Base-by-base conservation (phyloP, 2,797 vertebrate genomes). In the Spheniscus humboldti region DNA sequence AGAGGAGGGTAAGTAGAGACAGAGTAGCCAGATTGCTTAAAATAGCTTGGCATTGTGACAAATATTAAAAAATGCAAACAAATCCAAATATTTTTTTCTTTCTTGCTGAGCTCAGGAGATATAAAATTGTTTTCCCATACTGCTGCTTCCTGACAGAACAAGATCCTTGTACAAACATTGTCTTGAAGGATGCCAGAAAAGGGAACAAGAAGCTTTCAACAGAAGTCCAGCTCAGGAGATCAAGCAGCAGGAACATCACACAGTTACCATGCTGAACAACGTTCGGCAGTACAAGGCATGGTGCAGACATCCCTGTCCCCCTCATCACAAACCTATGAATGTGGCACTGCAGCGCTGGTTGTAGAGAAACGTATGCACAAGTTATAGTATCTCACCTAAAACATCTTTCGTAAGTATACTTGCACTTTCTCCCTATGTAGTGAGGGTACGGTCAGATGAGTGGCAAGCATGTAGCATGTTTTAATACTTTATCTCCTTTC, bases 31-130 rank as follows among this genome's bases (percentile, higher is more conserved):
- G 76, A 95, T 92, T 77, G 62, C 80, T 91, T 92, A 76, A 96
- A 97, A 94, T 88, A 94, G 35, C 79, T 91, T 95, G 95, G 87
- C 94, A 79, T 37, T 74, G 20, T 91, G 94, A 95, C 94, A 95
- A 95, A 92, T 67, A 88, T 50, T 74, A 43, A 47, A 90, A 94
- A 94, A 92, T 78, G 48, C 87, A 82, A 96, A 95, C 56, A 95
- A 95, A 95, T 85, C 82, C 86, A 90, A 92, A 52, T 79, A 78
- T 41, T 73, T 79, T 79, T 86, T 94, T 71, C 66, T 86, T 92
- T 76, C 56, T 88, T 90, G 59, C 76, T 92, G 82, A 91, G 82
- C 59, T 96, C 73, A 90, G 75, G 66, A 92, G 71, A 86, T 63
- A 90, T 10, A 63, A 91, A 88, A 85, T 57, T 55, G 25, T 83